Conservation (phyloP, 2,113 vertebrate genomes). For the Nibea coibor region DNA sequence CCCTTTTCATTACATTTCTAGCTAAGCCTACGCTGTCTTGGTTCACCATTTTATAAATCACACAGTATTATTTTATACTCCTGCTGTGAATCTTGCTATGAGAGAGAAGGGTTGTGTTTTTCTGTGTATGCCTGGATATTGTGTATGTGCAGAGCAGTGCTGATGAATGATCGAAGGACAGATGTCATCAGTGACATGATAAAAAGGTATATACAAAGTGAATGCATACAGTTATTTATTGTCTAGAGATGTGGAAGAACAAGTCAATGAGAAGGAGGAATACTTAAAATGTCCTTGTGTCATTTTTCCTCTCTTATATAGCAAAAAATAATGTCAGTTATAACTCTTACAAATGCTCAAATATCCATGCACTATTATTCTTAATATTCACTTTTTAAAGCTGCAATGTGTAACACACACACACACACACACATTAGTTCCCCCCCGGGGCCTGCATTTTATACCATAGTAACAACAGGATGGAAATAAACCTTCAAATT, state of each 20-base stretch:
- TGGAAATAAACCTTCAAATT: slow-evolving; percentile 31
- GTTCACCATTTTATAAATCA: slow-evolving; percentile 31
- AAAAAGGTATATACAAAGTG: slow-evolving; percentile 8
- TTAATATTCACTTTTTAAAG: background rate
- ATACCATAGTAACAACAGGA: slow-evolving; percentile 5
- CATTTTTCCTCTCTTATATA: background rate
- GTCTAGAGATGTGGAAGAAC: background rate
- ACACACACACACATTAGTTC: background rate
- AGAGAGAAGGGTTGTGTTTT: slow-evolving; percentile 21
- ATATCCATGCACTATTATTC: background rate
- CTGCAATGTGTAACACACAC: background rate
- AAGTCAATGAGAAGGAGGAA: background rate
- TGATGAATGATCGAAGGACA: slow-evolving; percentile 29
- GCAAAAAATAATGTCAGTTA: background rate
- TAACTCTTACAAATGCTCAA: background rate
- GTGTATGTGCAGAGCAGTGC: slow-evolving; percentile 3
- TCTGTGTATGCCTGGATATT: slow-evolving; percentile 2
- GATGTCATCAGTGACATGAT: slow-evolving; percentile 26
- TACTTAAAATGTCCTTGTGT: background rate
- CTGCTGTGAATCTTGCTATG: background rate
- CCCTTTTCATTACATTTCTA: slow-evolving; percentile 30
- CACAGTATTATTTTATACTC: slow-evolving; percentile 8
- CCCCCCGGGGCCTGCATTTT: slow-evolving; percentile 14
- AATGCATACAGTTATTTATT: background rate
- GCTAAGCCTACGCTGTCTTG: slow-evolving; percentile 12